Evolutionary conservation across 2,888 invertebrate species (phyloP).

Genomic region (Standfussiana lucernea): DNA sequence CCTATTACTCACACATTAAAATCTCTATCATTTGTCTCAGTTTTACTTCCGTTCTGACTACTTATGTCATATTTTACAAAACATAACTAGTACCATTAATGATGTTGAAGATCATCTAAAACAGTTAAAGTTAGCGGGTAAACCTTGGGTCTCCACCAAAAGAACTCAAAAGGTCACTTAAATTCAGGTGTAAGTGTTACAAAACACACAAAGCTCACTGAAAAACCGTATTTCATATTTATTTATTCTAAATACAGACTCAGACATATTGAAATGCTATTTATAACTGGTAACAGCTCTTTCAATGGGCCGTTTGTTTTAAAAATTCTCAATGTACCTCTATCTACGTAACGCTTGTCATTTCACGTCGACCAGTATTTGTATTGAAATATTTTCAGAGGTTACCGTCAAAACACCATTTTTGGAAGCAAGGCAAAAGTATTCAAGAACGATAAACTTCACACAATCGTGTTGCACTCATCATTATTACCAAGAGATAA

Average conservation of each 20-base stretch:
- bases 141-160: background rate
- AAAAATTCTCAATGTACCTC: conserved; percentile 23
- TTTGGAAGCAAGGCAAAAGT: conserved; percentile 1
- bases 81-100: no score
- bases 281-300: conserved; percentile 25
- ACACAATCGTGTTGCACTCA: background rate
- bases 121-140: no score
- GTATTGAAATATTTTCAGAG: conserved; percentile 24
- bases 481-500: no score
- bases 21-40: no score
- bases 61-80: no score
- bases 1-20: background rate
- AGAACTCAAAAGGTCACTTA: background rate
- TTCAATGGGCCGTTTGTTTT: conserved; percentile 39
- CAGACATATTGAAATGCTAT: conserved; percentile 15
- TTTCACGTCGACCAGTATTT: conserved; percentile 14
- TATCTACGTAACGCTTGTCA: conserved; percentile 31
- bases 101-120: no score
- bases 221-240: conserved; percentile 20
- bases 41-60: no score
- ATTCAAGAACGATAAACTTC: background rate
- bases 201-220: conserved; percentile 1
- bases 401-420: conserved; percentile 3
- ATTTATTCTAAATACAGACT: conserved; percentile 16
- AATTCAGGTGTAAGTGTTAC: background rate